Base-by-base conservation (phyloP, 2,113 vertebrate species). In the Microcebus griseorufus region DNA sequence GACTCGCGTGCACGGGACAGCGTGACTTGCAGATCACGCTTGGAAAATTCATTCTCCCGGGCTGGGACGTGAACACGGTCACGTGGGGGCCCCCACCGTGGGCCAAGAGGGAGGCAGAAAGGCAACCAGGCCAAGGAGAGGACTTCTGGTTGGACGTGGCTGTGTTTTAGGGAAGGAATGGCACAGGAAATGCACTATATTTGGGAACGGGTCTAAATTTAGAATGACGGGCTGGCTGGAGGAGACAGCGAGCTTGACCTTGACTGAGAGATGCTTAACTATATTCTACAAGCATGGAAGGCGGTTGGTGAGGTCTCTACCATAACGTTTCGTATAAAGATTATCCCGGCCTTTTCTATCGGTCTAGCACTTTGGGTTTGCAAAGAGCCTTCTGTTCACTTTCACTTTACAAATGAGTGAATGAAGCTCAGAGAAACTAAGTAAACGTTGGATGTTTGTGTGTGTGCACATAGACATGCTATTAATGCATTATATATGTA, bases 1-100 rank as follows among this genome's bases (percentile, higher is more conserved):
- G 55, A 64, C 32, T 27, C 69, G 45, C 23, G 22, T 70, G 64
- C 20, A 10, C 18, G 14, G 85, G 97, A 96, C 9, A 69, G 91
- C 53, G 64, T 95, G 87, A 97, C 97, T 97, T 93, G 94, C 96
- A 97, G 97, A 97, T 97, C 92, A 90, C 20, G 96, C 98, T 95
- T 93, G 96, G 96, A 97, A 98, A 97, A 96, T 95, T 88, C 93
- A 88, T 97, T 94, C 89, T 60, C 58, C 80, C 62, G n/a, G 93
- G 75, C 89, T 94, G 96, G 94, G 95, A 96, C 0, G 25, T 69
- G 96, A 97, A 69, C 79, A 45, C 73, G 23, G 94, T 95, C 97
- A 97, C 94, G 9, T 86, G 97, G 70, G 96, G 65, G 65, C 16
- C 83, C 88, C 89, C 25, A n/a, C 92, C 92, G 7, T 45, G 42